These are phyloP conservation scores for Bos javanicus DNA, from an alignment of 2,113 vertebrate genomes.

Conservation along the genomic window DNA sequence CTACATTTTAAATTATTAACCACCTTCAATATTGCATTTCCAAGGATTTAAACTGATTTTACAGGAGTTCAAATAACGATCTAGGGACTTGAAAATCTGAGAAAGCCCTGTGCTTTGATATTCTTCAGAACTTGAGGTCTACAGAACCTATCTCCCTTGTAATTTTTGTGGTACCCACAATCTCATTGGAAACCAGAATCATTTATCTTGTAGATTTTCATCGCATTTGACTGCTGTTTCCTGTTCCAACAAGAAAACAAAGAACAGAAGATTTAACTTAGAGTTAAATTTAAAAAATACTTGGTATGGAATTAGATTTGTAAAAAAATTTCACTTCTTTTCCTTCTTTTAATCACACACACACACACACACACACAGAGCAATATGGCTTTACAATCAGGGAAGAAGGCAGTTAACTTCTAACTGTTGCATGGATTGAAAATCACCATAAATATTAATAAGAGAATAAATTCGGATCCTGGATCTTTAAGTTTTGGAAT, in stretches of 20 bases:
- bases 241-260: constrained; percentile 1
- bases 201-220: constrained; percentile 13
- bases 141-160: neutral
- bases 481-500: neutral
- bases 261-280: constrained; percentile 13
- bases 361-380: neutral
- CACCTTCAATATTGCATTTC: neutral
- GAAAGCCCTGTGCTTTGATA: neutral
- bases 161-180: neutral
- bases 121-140: neutral
- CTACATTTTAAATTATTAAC: neutral
- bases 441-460: constrained; percentile 35
- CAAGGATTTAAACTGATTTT: neutral
- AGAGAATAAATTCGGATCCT: constrained; percentile 30
- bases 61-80: neutral
- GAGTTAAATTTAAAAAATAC: neutral
- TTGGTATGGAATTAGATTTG: neutral
- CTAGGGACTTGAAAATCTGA: neutral
- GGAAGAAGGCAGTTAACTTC: neutral
- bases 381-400: neutral
- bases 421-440: neutral
- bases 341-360: neutral
- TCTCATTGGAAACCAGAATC: neutral
- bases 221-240: neutral
- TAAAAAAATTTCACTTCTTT: neutral